phyloP scores from a whole-genome alignment of 2,888 invertebrate genomes.

The Melikaiella ostensackeni region DNA sequence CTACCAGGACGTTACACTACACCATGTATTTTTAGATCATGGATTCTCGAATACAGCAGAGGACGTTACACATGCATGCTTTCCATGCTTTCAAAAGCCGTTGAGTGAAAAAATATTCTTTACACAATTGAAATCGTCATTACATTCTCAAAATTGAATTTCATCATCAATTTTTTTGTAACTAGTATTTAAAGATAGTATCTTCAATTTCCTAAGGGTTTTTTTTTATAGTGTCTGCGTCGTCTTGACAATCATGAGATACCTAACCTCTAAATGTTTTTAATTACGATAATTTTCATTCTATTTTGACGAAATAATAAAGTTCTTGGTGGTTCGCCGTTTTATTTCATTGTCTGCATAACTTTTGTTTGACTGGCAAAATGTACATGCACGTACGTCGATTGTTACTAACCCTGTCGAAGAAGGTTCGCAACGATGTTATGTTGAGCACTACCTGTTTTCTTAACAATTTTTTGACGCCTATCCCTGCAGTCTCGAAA shows the following conservation, averaged over 20 bases:
- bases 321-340: not conserved
- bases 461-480: constrained; percentile 3
- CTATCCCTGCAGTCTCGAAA: not conserved
- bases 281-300: not conserved
- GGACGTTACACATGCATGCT: too few species aligned
- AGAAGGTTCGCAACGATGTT: not conserved
- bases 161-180: not conserved
- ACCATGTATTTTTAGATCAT: too few species aligned
- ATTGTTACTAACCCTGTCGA: not conserved
- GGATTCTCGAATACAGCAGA: too few species aligned
- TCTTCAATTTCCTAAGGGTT: not conserved
- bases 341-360: not conserved
- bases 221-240: not conserved
- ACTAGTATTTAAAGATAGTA: not conserved
- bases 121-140: not conserved
- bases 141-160: not conserved
- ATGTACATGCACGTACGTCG: constrained; percentile 14
- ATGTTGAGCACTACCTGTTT: not conserved
- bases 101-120: not conserved
- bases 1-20: too few species aligned
- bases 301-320: not conserved
- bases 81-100: not conserved
- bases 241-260: not conserved
- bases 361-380: not conserved
- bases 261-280: not conserved